Conservation (phyloP, 2,797 vertebrate species). For the Ateles fusciceps region DNA sequence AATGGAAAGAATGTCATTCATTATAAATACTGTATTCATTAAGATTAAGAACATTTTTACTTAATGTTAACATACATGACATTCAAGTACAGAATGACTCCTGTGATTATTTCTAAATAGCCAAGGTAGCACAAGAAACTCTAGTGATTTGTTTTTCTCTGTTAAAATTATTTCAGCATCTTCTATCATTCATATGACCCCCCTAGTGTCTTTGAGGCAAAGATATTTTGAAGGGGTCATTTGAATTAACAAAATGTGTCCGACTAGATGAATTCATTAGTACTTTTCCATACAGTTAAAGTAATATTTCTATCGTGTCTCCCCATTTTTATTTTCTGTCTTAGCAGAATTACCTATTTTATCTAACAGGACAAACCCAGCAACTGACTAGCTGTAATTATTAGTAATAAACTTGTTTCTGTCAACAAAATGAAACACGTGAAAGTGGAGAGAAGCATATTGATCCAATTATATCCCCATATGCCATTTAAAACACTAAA, state of each 20-base stretch:
- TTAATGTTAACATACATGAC: not conserved
- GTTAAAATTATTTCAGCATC: not conserved
- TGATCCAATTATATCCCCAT: not conserved
- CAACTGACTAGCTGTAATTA: not conserved
- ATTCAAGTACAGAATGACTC: not conserved
- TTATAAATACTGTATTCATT: not conserved
- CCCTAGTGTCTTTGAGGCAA: not conserved
- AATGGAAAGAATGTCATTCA: not conserved
- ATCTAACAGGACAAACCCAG: not conserved
- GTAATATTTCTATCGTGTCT: not conserved
- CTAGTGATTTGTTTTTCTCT: not conserved
- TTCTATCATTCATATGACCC: not conserved
- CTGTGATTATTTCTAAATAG: not conserved
- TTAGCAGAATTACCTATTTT: not conserved
- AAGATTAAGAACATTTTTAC: not conserved
- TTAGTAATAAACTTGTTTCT: not conserved
- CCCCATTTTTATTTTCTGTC: not conserved
- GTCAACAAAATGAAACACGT: not conserved
- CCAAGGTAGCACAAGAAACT: not conserved
- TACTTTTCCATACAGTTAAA: slow-evolving; percentile 36
- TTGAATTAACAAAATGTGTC: not conserved
- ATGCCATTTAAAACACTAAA: not conserved
- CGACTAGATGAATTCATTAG: not conserved
- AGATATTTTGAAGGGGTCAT: too few relatives aligned
- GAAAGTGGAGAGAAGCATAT: not conserved